Evolutionary conservation across 2,888 invertebrate species (phyloP).

Genomic region (Luperina nickerlii): DNA sequence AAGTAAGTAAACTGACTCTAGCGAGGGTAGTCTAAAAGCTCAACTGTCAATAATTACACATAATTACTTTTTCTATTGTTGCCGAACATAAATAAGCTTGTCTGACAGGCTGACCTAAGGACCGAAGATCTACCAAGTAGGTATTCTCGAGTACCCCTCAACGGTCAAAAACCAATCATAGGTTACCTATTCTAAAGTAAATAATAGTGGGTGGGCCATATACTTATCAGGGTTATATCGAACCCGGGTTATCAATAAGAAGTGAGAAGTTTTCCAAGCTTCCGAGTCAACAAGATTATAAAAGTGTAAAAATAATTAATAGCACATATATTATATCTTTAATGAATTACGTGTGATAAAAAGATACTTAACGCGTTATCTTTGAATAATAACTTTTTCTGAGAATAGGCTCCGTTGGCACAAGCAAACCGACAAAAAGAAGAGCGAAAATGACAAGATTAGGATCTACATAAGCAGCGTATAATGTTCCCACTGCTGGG

Average conservation of each 20-base stretch:
- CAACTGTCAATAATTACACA: neutral
- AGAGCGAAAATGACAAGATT: neutral
- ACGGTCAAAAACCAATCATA: neutral
- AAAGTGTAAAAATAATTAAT: constrained; percentile 46
- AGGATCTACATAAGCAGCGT: neutral
- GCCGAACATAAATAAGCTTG: too few relatives aligned
- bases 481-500: neutral
- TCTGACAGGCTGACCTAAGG: too few relatives aligned
- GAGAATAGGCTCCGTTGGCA: neutral
- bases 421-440: neutral
- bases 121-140: neutral
- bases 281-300: constrained; percentile 10
- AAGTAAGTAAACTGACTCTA: neutral
- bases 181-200: too few relatives aligned
- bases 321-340: neutral
- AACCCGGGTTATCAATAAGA: constrained; percentile 30
- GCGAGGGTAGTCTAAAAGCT: too few relatives aligned
- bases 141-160: neutral
- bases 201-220: constrained; percentile 12
- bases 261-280: constrained; percentile 20
- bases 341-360: constrained; percentile 33
- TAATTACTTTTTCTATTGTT: neutral
- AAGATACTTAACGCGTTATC: constrained; percentile 18
- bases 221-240: constrained; percentile 5
- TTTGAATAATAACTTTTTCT: constrained; percentile 15